Evolutionary conservation across 2,888 invertebrate genomes (phyloP), one percentile per base, ranked within the genome.

Genomic region (Mythimna vitellina): DNA sequence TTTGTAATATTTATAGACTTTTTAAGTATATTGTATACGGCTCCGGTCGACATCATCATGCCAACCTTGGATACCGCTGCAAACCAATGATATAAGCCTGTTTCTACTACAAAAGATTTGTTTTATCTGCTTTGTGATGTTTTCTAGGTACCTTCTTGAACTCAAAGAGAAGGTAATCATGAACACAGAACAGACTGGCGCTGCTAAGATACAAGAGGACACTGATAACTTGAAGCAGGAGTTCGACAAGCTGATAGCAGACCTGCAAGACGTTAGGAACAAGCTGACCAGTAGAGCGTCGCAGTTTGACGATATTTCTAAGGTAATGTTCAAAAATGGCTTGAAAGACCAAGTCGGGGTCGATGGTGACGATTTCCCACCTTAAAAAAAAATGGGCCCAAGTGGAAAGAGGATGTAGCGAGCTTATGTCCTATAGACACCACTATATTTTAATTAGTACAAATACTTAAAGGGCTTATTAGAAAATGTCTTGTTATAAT

Each of bases 161-260:
- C 95, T 99, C 3, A 99, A 99, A 89, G 99, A 99, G 92, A 98
- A 98, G 89, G 99, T 99, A 0, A 98, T 99, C 12, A 98, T 99
- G 97, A 99, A 99, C 89, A 99, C 99, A 0, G 99, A 99, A 93
- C 98, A 98, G 82, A 97, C 97, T 66, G 99, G 99, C 0, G 98
- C 98, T 0, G 97, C 97, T 0, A 98, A 98, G 91, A 99, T 99
- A 73, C 98, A 99, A 89, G 99, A 99, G 90, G 99, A 99, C 87
- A 99, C 99, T 0, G 99, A 99, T 89, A 97, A 97, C 81, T 94
- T 99, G 35, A 98, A 99, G 89, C 97, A 97, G 86, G 99, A 99
- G 91, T 99, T 99, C 91, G 99, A 99, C 82, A 98, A 98, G 89
- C 93, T 99, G 6, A 96, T 99, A 64, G 96, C 96, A 38, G 98